Evolutionary conservation across 2,113 vertebrate species (phyloP), one percentile per base, ranked within the genome.

Genomic region (Gallinago jamesoni): DNA sequence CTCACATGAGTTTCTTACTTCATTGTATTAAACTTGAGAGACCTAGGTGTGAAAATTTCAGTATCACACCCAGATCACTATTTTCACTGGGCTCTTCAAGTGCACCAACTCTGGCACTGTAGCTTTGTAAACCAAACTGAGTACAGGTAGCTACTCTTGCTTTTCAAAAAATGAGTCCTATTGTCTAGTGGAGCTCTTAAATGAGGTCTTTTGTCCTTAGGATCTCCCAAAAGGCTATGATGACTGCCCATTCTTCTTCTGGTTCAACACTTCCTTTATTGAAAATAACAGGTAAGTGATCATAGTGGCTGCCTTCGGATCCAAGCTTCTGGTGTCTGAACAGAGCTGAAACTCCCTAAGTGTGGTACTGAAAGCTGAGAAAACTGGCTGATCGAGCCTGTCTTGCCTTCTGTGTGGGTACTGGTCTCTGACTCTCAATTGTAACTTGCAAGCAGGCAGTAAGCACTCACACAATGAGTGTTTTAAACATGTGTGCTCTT

Each of bases 211-310:
- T 86, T 85, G 55, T 82, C 53, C 89, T 66, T 78, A 99, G 99
- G 97, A 97, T 91, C 97, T 99, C 77, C 99, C 99, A 4, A 99
- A 98, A 93, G 98, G 98, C 88, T 99, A 99, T 39, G 99, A 99
- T 80, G 98, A 98, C 87, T 99, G 99, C 78, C 97, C 99, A 0
- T 99, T 99, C 97, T 99, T 98, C 97, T 99, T 99, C 92, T 99
- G 99, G 99, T 99, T 99, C 96, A 98, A 99, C 79, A 99, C 99
- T 47, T 98, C 98, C 48, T 99, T 99, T 88, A 94, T 99, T 97
- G 96, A 98, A 69, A 97, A 98, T 28, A 98, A 99, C 95, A 99
- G 98, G 99, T 99, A 98, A 52, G 98, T 45, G 70, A 64, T 56
- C 12, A 4, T 9, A 48, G 27, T 27, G 56, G 17, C 56, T 91